Base-by-base conservation (phyloP, 2,888 invertebrate genomes). In the Apodemia hepburni region DNA sequence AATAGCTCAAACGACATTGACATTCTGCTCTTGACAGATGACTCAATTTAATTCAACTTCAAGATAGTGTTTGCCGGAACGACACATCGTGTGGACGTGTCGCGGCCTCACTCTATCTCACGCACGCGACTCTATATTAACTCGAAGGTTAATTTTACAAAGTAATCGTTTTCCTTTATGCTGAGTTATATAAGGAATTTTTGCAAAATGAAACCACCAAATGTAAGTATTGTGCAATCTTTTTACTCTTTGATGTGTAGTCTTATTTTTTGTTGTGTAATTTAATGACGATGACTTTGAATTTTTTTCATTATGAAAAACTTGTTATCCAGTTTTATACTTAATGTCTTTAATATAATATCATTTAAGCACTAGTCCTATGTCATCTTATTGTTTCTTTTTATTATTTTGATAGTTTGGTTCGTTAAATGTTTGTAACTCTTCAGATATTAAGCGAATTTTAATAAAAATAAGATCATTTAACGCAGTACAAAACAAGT, bases 121-220 rank as follows among this genome's bases (percentile, higher is more conserved):
- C 78, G 65, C 63, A 66, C 70, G 66, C 64, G 63, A 35, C 51
- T 22, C 51, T 18, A 17, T 9, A 33, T 17, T 42, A 47, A 45
- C 29, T 58, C 29, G 45, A 22, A 47, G 12, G 22, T 49, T 22
- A 38, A 35, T 42, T 61, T 67, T 57, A 57, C 12, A 59, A 62
- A 60, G 61, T 38, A 61, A 57, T 29, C 29, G 11, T 33, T 62
- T 60, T 6, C 42, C 12, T 49, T 78, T 65, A 90, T 90, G 89
- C 74, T 87, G 74, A 80, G 73, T 71, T 75, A 85, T 45, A 68
- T 88, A 54, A 84, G 78, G 79, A 77, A 75, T 69, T 72, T 85
- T 71, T 82, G 75, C 75, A 86, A 76, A n/a, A 91, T 91, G 91
- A 91, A 89, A 68, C 90, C 91, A 63, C 90, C 89, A 67, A 88